Base-by-base conservation (phyloP, 2,797 vertebrate genomes). In the Anableps anableps region DNA sequence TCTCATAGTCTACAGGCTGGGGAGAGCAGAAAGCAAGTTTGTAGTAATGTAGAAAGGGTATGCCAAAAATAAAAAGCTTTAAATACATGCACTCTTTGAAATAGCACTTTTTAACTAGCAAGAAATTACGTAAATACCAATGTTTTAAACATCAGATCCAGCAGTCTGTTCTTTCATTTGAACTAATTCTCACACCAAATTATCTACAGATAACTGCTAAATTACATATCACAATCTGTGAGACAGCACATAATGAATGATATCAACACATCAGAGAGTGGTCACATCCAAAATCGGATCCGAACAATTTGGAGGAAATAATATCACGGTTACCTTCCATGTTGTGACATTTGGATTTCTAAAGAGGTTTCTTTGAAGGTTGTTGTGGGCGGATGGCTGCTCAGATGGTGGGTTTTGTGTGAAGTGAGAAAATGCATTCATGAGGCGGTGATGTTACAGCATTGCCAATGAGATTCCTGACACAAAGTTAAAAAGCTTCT, bases 1-100 rank as follows among this genome's bases (percentile, higher is more conserved):
- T 96, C 91, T 98, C 97, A 2, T 97, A 98, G 94, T 98, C 97
- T 0, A 98, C 95, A 0, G 93, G 87, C 96, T 96, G 85, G 6
- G 31, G 29, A 76, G n/a, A 14, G 76, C 3, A 77, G 75, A 0
- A 14, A 9, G 55, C n/a, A 0, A 31, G 17, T 55, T 55, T 51
- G n/a, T 43, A 26, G 6, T 8, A n/a, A 14, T 74, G 45, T 38
- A 53, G 17, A 2, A 47, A 38, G 26, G 21, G 48, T 43, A 21
- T 53, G 31, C 47, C 66, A 77, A 80, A n/a, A 17, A 31, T 31
- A 4, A 11, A 23, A 53, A 19, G 19, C 34, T 76, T 79, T 74
- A 79, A n/a, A 72, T 34, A 41, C 51, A 53, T 62, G 53, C 75
- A 79, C 31, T 47, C 48, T 80, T 75, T 74, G 60, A 85, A 86